These are phyloP conservation scores for Bucco capensis DNA, from an alignment of 2,113 vertebrate species.

Conservation along the genomic window DNA sequence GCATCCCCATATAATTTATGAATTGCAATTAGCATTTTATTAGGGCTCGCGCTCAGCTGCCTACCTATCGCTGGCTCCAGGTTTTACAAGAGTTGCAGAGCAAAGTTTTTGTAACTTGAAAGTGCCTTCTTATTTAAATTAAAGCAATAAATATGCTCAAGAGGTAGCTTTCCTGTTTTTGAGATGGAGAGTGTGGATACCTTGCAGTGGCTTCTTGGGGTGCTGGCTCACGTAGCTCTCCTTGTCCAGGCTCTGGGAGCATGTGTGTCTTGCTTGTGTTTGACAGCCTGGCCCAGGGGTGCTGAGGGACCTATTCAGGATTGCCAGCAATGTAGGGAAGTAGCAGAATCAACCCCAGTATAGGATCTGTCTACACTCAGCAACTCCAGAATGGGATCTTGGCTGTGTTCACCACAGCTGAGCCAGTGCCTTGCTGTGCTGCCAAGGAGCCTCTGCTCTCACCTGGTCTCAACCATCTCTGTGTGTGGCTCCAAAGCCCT, in stretches of 20 bases:
- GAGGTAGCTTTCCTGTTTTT: not conserved
- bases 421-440: not conserved
- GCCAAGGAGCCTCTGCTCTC: not conserved
- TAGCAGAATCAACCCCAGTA: not conserved
- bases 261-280: fast-evolving
- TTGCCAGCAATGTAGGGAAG: not conserved
- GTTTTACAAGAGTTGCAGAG: not conserved
- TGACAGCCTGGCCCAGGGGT: not conserved
- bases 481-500: not conserved
- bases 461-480: not conserved
- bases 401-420: not conserved
- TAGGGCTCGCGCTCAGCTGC: not conserved
- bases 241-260: not conserved
- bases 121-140: not conserved
- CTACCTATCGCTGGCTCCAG: not conserved
- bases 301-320: not conserved
- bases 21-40: constrained; percentile 58
- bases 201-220: not conserved
- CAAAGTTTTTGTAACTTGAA: not conserved
- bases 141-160: not conserved
- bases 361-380: not conserved
- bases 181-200: not conserved
- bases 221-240: not conserved
- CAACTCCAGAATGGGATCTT: not conserved
- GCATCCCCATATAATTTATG: constrained; percentile 28